Percentiles rank a stretch among this genome's conserved stretches.
These are phyloP conservation scores for Lepus townsendii DNA, from an alignment of 2,797 vertebrate genomes.

Conservation along the genomic window DNA sequence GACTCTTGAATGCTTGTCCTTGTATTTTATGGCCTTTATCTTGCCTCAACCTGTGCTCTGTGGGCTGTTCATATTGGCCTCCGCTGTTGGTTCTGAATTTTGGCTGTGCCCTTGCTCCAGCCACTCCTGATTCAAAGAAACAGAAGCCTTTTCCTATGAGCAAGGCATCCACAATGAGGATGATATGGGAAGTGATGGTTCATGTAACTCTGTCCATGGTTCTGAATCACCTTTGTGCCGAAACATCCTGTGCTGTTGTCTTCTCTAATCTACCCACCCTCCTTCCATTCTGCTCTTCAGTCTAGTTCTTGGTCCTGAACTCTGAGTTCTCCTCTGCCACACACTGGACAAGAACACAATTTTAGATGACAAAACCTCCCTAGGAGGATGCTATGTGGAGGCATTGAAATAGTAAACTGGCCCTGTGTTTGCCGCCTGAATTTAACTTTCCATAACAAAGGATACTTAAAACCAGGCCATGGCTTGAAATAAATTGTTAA, in stretches of 20 bases:
- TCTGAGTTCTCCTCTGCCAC: background rate
- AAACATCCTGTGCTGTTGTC: background rate
- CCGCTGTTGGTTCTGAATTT: background rate
- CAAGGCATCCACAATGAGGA: fast-evolving
- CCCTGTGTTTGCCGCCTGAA: background rate
- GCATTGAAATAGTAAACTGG: background rate
- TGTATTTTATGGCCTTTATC: constrained; percentile 9
- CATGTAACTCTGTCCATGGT: constrained; percentile 69
- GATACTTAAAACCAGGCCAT: background rate
- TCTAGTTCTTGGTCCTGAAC: background rate
- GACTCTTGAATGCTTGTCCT: background rate
- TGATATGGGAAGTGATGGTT: fast-evolving
- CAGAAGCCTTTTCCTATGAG: background rate
- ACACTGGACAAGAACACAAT: background rate
- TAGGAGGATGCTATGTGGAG: background rate
- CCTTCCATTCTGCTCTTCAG: background rate
- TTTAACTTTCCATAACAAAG: constrained; percentile 34
- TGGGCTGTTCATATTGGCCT: background rate
- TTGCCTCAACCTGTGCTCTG: background rate
- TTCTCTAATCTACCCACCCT: background rate
- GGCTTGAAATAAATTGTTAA: constrained; percentile 59
- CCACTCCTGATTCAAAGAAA: background rate
- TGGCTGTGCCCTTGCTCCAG: background rate
- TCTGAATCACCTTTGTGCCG: constrained; percentile 26
- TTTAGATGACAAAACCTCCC: constrained; percentile 10